Evolutionary conservation across 2,797 vertebrate genomes (phyloP).

Genomic region (Coccyzus lansbergi): DNA sequence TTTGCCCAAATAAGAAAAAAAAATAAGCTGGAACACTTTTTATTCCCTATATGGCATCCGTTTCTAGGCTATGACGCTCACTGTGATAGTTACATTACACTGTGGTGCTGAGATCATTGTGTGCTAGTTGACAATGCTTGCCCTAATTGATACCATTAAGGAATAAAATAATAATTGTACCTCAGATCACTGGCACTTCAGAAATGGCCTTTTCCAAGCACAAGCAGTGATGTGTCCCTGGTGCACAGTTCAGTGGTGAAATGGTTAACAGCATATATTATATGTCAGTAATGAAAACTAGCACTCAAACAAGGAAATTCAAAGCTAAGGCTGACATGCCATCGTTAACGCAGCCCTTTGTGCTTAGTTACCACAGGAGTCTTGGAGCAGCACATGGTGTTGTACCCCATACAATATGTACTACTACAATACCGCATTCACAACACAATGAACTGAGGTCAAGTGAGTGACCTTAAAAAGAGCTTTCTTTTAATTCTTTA

Average conservation of each 20-base stretch:
- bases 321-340: conserved; percentile 69
- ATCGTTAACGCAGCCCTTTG: conserved; percentile 71
- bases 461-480: conserved; percentile 73
- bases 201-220: conserved; percentile 3
- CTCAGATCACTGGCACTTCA: conserved; percentile 10
- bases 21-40: background rate
- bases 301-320: conserved; percentile 69
- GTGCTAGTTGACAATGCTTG: conserved; percentile 42
- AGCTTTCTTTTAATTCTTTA: conserved; percentile 74
- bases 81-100: conserved; percentile 36
- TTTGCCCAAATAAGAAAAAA: background rate
- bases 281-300: conserved; percentile 69
- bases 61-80: conserved; percentile 7
- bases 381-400: conserved; percentile 72
- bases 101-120: conserved; percentile 41
- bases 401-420: conserved; percentile 73
- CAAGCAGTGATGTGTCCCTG: background rate
- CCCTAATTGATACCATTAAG: conserved; percentile 50
- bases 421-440: conserved; percentile 68
- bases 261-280: conserved; percentile 57
- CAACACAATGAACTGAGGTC: conserved; percentile 71
- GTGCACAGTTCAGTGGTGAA: conserved; percentile 9
- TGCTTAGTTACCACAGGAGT: conserved; percentile 67
- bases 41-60: background rate
- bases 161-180: conserved; percentile 50